Evolutionary conservation across 2,113 vertebrate genomes (phyloP).

Genomic region (Mus musculus): DNA sequence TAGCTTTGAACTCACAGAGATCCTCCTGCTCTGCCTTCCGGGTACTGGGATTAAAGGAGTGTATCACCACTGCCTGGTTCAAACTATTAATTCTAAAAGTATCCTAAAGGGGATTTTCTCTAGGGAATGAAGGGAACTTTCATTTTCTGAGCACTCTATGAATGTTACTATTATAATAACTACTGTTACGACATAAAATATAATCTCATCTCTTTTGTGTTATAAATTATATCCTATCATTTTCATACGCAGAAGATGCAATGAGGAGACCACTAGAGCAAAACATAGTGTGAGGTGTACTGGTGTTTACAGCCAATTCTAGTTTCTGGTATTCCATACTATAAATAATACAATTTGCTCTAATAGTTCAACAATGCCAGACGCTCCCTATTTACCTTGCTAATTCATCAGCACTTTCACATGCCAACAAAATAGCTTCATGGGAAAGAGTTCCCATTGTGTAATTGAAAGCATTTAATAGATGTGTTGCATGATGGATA

Average conservation of each 20-base stretch:
- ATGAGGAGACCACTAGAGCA: neutral
- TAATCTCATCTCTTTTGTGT: neutral
- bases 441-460: slow-evolving; percentile 93
- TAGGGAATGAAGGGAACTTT: neutral
- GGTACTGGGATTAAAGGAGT: neutral
- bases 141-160: slow-evolving; percentile 30
- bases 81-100: neutral
- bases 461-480: slow-evolving; percentile 94
- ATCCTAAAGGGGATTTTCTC: neutral
- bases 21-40: neutral
- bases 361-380: slow-evolving; percentile 22
- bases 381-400: slow-evolving; percentile 89
- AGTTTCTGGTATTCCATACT: neutral
- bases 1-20: neutral
- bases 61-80: neutral
- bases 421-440: slow-evolving; percentile 95
- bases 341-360: slow-evolving; percentile 24
- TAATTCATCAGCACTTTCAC: slow-evolving; percentile 92
- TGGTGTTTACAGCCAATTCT: neutral
- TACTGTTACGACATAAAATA: neutral
- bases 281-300: neutral
- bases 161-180: neutral
- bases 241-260: slow-evolving; percentile 6
- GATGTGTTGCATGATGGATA: slow-evolving; percentile 95
- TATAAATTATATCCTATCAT: neutral